These are phyloP conservation scores for Tragelaphus imberbis DNA, from an alignment of 2,113 vertebrate genomes.

Conservation along the genomic window DNA sequence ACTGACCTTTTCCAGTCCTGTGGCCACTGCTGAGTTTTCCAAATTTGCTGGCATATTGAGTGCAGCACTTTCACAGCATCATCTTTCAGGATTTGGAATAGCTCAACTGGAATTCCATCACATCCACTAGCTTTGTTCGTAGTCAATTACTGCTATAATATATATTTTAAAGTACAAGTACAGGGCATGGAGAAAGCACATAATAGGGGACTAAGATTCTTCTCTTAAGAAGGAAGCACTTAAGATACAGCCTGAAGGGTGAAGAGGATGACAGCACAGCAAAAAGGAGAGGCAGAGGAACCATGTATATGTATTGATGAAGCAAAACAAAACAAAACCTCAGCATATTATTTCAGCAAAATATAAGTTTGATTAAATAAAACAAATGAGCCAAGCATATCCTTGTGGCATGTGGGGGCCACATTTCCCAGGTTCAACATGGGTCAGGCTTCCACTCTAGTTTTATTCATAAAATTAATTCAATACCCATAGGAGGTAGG, in stretches of 20 bases:
- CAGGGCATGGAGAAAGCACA: background rate
- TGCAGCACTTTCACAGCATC: too few species aligned
- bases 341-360: background rate
- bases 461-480: background rate
- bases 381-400: background rate
- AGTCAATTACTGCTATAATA: background rate
- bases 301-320: background rate
- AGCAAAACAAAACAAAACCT: background rate
- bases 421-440: background rate
- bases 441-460: background rate
- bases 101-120: too few species aligned
- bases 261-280: background rate
- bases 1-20: too few species aligned
- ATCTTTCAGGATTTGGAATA: too few species aligned
- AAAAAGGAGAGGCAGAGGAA: background rate
- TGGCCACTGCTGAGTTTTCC: too few species aligned
- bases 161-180: background rate
- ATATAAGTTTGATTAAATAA: background rate
- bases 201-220: background rate
- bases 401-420: background rate
- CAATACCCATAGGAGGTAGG: background rate
- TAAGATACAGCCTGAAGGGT: background rate
- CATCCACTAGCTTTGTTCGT: too few species aligned
- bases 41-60: too few species aligned
- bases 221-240: background rate